Base-by-base conservation (phyloP, 2,797 vertebrate genomes). In the Menidia menidia region DNA sequence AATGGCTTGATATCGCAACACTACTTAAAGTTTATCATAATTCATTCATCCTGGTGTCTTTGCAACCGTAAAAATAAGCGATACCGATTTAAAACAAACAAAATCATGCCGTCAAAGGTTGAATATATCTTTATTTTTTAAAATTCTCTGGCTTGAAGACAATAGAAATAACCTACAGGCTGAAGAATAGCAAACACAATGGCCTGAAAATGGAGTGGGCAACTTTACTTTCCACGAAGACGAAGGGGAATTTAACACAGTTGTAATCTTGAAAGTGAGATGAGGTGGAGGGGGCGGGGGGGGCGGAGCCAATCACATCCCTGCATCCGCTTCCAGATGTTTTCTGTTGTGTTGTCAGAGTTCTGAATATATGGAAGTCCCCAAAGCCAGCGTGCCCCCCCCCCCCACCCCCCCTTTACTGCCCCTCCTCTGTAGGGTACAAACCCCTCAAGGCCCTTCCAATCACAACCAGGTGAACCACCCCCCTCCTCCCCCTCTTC, bases 71-170 rank as follows among this genome's bases (percentile, higher is more conserved):
- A 64, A 25, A 35, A 57, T 63, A 35, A 45, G 15, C 47, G 16
- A 64, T 2, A 8, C 58, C 30, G 52, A 43, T 64, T 48, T 7
- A 11, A 64, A 14, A 19, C 4, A 59, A 77, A 65, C 1, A 75
- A 60, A 70, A 48, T 18, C 35, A 15, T 11, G 30, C 19, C 32
- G 13, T 3, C 60, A 19, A 61, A 57, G 44, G 57, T 80, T 64
- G 70, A 82, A 73, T 64, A 78, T 58, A 77, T 72, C 58, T 92
- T 92, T 91, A 92, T 90, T 92, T 90, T 92, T 84, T 64, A 78
- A 39, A 81, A 76, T 64, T 13, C 39, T 82, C 56, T 80, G 42
- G 30, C 68, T 81, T 72, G 73, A 65, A 84, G 64, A 42, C 83
- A 81, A 65, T 65, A 75, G 70, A 77, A 50, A 63, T 18, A 73